Percentiles rank a stretch among this genome's conserved stretches.
Evolutionary conservation across 2,113 vertebrate genomes (phyloP).

Genomic region (Origma solitaria): DNA sequence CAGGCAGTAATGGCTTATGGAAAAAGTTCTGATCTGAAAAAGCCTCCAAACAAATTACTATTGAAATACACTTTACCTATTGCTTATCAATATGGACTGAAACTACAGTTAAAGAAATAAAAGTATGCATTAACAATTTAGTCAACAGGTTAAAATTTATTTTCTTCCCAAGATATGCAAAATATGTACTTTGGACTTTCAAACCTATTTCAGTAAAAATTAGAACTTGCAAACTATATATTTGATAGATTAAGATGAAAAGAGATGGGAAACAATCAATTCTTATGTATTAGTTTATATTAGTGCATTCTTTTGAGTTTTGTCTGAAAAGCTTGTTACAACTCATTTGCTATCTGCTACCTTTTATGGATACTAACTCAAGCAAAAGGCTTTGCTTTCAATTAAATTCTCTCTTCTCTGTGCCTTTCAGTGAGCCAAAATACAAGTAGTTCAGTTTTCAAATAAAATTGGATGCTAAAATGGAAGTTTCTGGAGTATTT

Average conservation of each 20-base stretch:
- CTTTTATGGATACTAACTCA: background rate
- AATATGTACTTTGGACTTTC: background rate
- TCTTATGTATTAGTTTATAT: background rate
- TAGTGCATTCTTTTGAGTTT: background rate
- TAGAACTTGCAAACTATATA: accelerated
- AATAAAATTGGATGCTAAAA: background rate
- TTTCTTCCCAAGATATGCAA: background rate
- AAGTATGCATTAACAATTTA: background rate
- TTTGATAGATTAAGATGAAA: background rate
- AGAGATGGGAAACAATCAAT: background rate
- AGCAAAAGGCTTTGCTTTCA: background rate
- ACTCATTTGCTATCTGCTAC: background rate
- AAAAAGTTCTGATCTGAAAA: background rate
- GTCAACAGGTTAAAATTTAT: background rate
- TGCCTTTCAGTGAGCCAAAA: background rate
- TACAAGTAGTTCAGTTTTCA: background rate
- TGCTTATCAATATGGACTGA: background rate
- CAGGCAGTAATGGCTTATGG: background rate
- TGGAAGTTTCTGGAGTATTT: background rate
- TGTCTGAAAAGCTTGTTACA: background rate
- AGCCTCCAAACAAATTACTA: background rate
- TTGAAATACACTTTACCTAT: background rate
- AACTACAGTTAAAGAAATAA: background rate
- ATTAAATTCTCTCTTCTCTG: background rate
- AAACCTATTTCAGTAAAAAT: background rate